Conservation (phyloP, 2,113 vertebrate species). For the Hipposideros armiger region DNA sequence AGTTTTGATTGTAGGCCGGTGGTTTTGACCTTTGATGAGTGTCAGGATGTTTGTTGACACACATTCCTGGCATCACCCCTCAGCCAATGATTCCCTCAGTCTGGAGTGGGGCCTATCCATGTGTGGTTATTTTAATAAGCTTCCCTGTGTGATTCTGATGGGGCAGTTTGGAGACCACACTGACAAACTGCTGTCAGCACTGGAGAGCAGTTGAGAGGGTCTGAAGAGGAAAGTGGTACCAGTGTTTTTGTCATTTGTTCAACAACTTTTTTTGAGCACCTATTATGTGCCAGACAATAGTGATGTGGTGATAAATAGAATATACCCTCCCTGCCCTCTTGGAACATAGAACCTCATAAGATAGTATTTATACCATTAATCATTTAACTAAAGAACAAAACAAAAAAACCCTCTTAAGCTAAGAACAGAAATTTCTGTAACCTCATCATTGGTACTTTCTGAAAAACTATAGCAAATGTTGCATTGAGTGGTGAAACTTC, state of each 20-base stretch:
- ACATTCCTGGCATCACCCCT: not conserved
- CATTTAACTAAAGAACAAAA: constrained; percentile 57
- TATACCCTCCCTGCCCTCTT: not conserved
- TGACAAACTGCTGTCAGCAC: not conserved
- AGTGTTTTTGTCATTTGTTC: not conserved
- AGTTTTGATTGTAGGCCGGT: not conserved
- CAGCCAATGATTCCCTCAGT: not conserved
- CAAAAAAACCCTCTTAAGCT: not conserved
- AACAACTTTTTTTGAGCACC: not conserved
- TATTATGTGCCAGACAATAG: not conserved
- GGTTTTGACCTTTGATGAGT: not conserved
- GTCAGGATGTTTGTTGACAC: not conserved
- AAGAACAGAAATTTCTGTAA: constrained; percentile 45
- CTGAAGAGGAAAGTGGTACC: not conserved
- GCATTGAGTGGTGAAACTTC: constrained; percentile 16
- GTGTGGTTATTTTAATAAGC: constrained; percentile 4
- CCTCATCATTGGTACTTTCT: not conserved
- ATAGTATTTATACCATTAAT: not conserved
- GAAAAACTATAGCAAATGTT: not conserved
- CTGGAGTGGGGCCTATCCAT: not conserved
- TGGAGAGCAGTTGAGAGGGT: constrained; percentile 29
- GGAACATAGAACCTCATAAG: not conserved
- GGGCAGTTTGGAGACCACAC: not conserved
- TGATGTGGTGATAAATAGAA: not conserved
- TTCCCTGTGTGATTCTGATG: constrained; percentile 1